Evolutionary conservation across 1,140 invertebrate species (phyloP), one percentile per base, ranked within the genome.

Genomic region (Bombus breviceps): DNA sequence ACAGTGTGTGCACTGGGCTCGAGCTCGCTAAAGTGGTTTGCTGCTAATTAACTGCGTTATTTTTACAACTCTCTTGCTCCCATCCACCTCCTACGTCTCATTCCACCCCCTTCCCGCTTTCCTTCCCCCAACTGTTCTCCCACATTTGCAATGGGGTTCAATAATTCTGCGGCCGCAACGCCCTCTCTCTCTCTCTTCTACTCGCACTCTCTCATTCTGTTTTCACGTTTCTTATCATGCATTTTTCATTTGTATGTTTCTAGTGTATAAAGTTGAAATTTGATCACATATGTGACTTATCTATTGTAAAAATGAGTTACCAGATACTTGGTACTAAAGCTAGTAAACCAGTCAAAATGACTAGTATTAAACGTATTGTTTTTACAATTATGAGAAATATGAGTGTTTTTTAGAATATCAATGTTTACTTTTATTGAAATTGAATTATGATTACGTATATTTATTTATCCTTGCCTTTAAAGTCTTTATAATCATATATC

Each of bases 21-120:
- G 86, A 90, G 88, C 89, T 86, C 74, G 81, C 85, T 92, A 93
- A 94, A 94, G 93, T 93, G 92, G 91, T 89, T 89, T 91, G 92
- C 92, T 92, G 92, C 92, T 94, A 94, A 94, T 94, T 94, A 94
- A 93, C 93, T 93, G 92, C 92, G 93, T 94, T 93, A 93, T 94
- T 93, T 94, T 93, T 93, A 89, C 89, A 92, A 91, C 91, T 89
- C 92, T 89, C 87, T 88, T 80, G 87, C 89, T 92, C 83, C 85
- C 66, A 87, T 77, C 80, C 68, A 39, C 86, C 57, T 79, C 78
- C 69, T 75, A 66, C 74, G 74, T 79, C 68, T 72, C 74, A 57
- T 86, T 41, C 43, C 76, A 62, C 68, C 18, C 76, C 62, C 77
- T 71, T 86, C 77, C 85, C 77, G 53, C 68, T 77, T 83, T 43